Evolutionary conservation across 2,113 vertebrate genomes (phyloP).

Genomic region (Pachypanchax playfairii): DNA sequence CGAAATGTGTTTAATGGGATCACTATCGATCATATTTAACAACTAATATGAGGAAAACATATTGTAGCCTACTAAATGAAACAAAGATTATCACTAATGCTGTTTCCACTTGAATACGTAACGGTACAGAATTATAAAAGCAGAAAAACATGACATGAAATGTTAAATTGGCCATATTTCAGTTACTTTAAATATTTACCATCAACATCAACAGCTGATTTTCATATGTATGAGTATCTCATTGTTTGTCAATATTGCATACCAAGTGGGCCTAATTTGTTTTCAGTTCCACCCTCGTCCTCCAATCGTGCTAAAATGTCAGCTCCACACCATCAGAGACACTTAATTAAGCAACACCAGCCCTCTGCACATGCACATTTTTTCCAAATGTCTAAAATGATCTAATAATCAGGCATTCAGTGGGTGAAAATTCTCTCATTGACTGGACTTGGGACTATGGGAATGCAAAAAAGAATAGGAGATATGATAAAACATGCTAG

Average conservation of each 20-base stretch:
- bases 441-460: conserved; percentile 21
- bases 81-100: not conserved
- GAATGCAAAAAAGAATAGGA: conserved; percentile 32
- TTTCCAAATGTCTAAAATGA: conserved; percentile 51
- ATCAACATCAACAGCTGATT: conserved; percentile 21
- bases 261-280: conserved; percentile 54
- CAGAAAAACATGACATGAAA: not conserved
- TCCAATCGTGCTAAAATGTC: conserved; percentile 50
- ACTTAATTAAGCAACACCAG: conserved; percentile 66
- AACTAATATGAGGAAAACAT: conserved; percentile 13
- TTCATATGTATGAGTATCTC: conserved; percentile 50
- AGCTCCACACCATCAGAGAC: conserved; percentile 43
- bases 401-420: conserved; percentile 43
- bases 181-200: conserved; percentile 17
- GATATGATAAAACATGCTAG: conserved; percentile 2
- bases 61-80: not conserved
- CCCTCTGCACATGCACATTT: conserved; percentile 7
- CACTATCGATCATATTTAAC: conserved; percentile 32
- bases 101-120: not conserved
- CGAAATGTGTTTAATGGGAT: conserved; percentile 40
- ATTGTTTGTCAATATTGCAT: conserved; percentile 48
- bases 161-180: conserved; percentile 8
- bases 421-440: conserved; percentile 23
- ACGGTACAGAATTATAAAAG: not conserved
- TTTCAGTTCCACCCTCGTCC: conserved; percentile 31